These are phyloP conservation scores for Caenorhabditis japonica DNA, from an alignment of 2,888 invertebrate genomes.

Conservation along the genomic window DNA sequence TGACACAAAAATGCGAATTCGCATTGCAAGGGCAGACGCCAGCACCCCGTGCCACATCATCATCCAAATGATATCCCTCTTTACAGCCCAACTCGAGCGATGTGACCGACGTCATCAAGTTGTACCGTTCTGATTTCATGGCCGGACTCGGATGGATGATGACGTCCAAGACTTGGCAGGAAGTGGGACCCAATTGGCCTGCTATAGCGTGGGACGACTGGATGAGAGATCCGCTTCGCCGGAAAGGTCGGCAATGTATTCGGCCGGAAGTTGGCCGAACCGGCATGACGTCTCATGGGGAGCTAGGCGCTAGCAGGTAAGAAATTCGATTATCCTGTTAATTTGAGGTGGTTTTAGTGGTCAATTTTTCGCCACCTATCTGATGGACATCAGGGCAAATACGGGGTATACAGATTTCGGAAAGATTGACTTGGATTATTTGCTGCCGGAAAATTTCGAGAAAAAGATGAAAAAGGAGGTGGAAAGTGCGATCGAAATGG, in stretches of 20 bases:
- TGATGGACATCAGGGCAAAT: constrained; percentile 92
- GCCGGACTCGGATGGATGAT: constrained; percentile 92
- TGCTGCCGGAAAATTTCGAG: constrained; percentile 78
- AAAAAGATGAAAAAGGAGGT: constrained; percentile 39
- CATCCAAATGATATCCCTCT: too few relatives aligned
- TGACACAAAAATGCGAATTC: too few relatives aligned
- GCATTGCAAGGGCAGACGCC: too few relatives aligned
- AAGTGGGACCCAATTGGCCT: constrained; percentile 88
- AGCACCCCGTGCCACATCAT: too few relatives aligned
- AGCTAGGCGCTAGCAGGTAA: constrained; percentile 86
- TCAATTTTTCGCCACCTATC: constrained; percentile 93
- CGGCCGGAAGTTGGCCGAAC: constrained; percentile 83
- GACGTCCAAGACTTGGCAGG: constrained; percentile 83
- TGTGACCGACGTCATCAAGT: constrained; percentile 79
- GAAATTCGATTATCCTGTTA: too few relatives aligned
- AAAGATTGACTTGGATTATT: constrained; percentile 88
- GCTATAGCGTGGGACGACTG: constrained; percentile 94
- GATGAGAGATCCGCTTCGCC: constrained; percentile 87
- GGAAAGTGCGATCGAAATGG: constrained; percentile 32
- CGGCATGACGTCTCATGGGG: constrained; percentile 87
- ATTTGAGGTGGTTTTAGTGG: too few relatives aligned
- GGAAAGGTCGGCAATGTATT: constrained; percentile 54
- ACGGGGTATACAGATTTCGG: constrained; percentile 90
- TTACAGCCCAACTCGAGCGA: constrained; percentile 46
- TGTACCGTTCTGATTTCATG: constrained; percentile 97